Conservation (phyloP, 2,797 vertebrate species). For the Spea hammondii region DNA sequence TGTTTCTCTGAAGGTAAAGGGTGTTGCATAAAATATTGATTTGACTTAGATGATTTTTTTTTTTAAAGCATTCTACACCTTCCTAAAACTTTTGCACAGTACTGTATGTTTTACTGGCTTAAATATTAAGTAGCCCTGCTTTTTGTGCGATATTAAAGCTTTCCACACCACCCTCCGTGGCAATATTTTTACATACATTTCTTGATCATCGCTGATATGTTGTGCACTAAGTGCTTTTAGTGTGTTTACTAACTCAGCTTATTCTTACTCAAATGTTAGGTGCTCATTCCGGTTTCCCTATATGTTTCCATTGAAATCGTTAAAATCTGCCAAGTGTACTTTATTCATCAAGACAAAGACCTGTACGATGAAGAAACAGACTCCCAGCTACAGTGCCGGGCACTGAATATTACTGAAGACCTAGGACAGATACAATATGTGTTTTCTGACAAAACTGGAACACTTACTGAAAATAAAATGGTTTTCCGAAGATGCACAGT, state of each 20-base stretch:
- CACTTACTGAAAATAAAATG: constrained; percentile 98
- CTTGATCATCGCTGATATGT: constrained; percentile 32
- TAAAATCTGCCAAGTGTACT: constrained; percentile 95
- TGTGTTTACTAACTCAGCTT: constrained; percentile 1
- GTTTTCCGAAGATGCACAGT: constrained; percentile 94
- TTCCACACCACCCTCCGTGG: not conserved
- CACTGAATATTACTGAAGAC: constrained; percentile 96
- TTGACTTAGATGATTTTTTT: too few species aligned
- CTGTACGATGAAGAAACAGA: constrained; percentile 94
- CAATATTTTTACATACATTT: constrained; percentile 45
- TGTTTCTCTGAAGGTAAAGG: too few species aligned
- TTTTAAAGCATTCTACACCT: too few species aligned
- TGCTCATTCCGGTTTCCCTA: constrained; percentile 96
- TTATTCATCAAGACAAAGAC: constrained; percentile 93
- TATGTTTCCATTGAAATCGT: constrained; percentile 98
- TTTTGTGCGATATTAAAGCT: too few species aligned
- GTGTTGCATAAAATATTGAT: too few species aligned
- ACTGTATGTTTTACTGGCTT: too few species aligned
- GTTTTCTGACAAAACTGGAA: constrained; percentile 98
- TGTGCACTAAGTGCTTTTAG: constrained; percentile 51
- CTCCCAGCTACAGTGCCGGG: constrained; percentile 89
- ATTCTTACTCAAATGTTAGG: constrained; percentile 66
- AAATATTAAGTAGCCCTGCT: too few species aligned
- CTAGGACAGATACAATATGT: constrained; percentile 96
- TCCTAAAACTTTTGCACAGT: too few species aligned